phyloP scores from a whole-genome alignment of 2,113 vertebrate species.

The Brachyhypopomus occidentalis region DNA sequence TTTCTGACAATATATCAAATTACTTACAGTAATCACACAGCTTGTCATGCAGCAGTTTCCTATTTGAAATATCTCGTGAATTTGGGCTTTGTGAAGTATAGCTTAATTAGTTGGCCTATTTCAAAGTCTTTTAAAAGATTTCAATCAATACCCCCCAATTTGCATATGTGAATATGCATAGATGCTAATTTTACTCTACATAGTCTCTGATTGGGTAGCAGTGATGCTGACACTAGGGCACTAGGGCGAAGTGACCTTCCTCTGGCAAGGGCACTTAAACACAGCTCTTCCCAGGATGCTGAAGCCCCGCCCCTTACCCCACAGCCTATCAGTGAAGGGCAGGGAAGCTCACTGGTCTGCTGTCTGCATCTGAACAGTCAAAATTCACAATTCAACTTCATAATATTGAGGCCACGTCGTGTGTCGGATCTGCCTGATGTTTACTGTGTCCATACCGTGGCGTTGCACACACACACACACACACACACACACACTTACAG shows the following conservation, averaged over 20 bases:
- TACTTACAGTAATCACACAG: not conserved
- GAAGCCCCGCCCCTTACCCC: not conserved
- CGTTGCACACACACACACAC: no score
- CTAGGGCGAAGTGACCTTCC: not conserved
- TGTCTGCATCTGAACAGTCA: no score
- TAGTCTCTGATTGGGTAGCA: not conserved
- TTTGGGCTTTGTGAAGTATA: not conserved
- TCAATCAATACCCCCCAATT: not conserved
- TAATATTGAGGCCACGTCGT: no score
- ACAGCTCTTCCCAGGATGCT: not conserved
- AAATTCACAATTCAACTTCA: no score
- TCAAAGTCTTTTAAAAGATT: not conserved
- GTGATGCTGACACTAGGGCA: not conserved
- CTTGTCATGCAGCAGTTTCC: not conserved
- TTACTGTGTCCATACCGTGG: no score
- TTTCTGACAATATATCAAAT: not conserved
- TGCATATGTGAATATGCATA: no score
- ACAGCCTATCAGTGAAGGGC: not conserved
- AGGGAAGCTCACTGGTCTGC: not conserved
- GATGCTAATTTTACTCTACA: no score
- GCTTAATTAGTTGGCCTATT: not conserved
- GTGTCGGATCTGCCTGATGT: no score
- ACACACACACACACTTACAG: no score
- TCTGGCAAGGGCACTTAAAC: constrained; percentile 15
- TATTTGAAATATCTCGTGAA: not conserved